Percentiles rank a stretch among this genome's conserved stretches.
Evolutionary conservation across 2,888 invertebrate genomes (phyloP).

Genomic region (Villa cingulata): DNA sequence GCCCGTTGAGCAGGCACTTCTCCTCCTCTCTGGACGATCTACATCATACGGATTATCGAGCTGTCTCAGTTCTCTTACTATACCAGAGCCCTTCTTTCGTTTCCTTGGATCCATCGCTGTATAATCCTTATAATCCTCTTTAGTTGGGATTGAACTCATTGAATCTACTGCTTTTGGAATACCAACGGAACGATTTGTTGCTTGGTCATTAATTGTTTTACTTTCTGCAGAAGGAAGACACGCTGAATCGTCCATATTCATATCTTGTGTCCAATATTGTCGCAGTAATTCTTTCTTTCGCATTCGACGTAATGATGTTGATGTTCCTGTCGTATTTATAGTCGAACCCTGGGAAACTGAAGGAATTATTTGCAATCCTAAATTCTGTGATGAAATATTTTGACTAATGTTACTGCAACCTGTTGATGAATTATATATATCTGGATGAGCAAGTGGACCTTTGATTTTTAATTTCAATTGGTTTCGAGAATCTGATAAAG

Average conservation of each 20-base stretch:
- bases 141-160: constrained; percentile 74
- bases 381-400: constrained; percentile 9
- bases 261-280: constrained; percentile 74
- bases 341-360: constrained; percentile 35
- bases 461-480: constrained; percentile 84
- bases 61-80: constrained; percentile 49
- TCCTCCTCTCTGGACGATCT: constrained; percentile 37
- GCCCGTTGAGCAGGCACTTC: constrained; percentile 38
- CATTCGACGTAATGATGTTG: constrained; percentile 71
- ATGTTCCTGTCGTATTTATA: constrained; percentile 46
- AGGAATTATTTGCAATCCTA: constrained; percentile 23
- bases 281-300: constrained; percentile 76
- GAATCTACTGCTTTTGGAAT: constrained; percentile 83
- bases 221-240: constrained; percentile 38
- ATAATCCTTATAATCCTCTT: constrained; percentile 65
- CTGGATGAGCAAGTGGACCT: constrained; percentile 65
- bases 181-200: constrained; percentile 38
- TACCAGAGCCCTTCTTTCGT: constrained; percentile 41
- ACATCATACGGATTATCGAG: constrained; percentile 45
- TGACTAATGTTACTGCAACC: constrained; percentile 37
- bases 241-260: constrained; percentile 67
- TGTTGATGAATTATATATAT: constrained; percentile 51
- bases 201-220: constrained; percentile 28
- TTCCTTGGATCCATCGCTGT: constrained; percentile 54
- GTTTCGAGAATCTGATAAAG: constrained; percentile 66